A percentile compares a stretch with the other conserved stretches of the same genome.
Conservation (phyloP, 2,113 vertebrate species). For the Pyrgilauda ruficollis region DNA sequence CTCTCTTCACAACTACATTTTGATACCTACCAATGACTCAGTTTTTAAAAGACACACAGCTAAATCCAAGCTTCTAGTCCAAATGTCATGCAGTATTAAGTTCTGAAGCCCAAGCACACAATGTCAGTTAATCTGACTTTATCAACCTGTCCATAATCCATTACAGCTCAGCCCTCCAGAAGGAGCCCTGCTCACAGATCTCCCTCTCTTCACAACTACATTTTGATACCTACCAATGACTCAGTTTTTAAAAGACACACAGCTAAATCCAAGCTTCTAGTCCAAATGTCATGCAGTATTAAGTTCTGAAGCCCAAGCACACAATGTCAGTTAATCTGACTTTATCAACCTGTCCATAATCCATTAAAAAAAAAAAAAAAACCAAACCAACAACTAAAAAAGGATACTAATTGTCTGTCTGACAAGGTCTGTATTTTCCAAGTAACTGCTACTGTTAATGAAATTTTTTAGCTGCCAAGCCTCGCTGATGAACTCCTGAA, state of each 20-base stretch:
- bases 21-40: neutral
- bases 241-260: neutral
- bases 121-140: constrained; percentile 9
- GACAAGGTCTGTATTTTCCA: neutral
- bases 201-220: neutral
- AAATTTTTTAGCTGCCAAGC: neutral
- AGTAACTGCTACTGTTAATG: neutral
- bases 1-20: neutral
- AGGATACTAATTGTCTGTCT: neutral
- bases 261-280: neutral
- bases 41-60: neutral
- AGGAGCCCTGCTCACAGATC: neutral
- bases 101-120: neutral
- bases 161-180: neutral
- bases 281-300: constrained; percentile 28
- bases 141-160: no score
- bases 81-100: constrained; percentile 30
- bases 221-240: neutral
- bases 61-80: constrained; percentile 9
- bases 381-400: no score
- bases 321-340: neutral
- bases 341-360: constrained; percentile 4
- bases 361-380: neutral
- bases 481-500: neutral
- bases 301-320: neutral